Evolutionary conservation across 2,113 vertebrate species (phyloP).

Genomic region (Pollachius pollachius): DNA sequence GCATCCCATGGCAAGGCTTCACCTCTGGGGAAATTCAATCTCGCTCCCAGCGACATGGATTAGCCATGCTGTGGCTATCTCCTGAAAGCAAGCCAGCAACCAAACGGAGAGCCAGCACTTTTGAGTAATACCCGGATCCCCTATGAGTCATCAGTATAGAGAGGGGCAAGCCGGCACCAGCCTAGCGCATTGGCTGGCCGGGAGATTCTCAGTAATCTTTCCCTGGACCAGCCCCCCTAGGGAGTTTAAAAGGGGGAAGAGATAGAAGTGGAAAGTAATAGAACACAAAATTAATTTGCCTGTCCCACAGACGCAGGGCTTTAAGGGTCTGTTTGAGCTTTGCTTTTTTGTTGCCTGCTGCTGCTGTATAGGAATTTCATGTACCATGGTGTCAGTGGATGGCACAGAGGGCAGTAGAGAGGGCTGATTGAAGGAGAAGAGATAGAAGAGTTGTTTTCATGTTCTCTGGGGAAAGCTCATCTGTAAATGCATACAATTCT

Average conservation of each 20-base stretch:
- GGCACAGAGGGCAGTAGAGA: slow-evolving; percentile 6
- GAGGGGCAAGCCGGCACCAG: slow-evolving; percentile 18
- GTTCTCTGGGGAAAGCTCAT: slow-evolving; percentile 19
- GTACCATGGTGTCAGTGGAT: too few species aligned
- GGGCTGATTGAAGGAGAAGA: slow-evolving; percentile 44
- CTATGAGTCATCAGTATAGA: slow-evolving; percentile 31
- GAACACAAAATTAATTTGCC: slow-evolving; percentile 46
- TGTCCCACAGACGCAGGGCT: slow-evolving; percentile 28
- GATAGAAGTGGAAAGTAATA: slow-evolving; percentile 39
- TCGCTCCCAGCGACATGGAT: slow-evolving; percentile 47
- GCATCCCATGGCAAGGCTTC: slow-evolving; percentile 27
- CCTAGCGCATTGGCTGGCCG: neutral
- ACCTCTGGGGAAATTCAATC: slow-evolving; percentile 57
- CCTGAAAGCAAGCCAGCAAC: slow-evolving; percentile 34
- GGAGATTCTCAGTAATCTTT: neutral
- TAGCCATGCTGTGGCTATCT: slow-evolving; percentile 54
- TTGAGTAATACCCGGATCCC: slow-evolving; percentile 44
- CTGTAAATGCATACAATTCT: slow-evolving; percentile 27
- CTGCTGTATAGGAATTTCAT: slow-evolving; percentile 35
- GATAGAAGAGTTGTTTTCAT: slow-evolving; percentile 34
- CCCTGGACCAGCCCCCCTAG: neutral
- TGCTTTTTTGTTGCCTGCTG: slow-evolving; percentile 41
- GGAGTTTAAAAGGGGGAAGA: too few species aligned
- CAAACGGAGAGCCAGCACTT: slow-evolving; percentile 40
- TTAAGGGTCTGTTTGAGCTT: slow-evolving; percentile 30